Percentiles rank a stretch among this genome's conserved stretches.
Evolutionary conservation across 2,888 invertebrate species (phyloP).

Genomic region (Leucania comma): DNA sequence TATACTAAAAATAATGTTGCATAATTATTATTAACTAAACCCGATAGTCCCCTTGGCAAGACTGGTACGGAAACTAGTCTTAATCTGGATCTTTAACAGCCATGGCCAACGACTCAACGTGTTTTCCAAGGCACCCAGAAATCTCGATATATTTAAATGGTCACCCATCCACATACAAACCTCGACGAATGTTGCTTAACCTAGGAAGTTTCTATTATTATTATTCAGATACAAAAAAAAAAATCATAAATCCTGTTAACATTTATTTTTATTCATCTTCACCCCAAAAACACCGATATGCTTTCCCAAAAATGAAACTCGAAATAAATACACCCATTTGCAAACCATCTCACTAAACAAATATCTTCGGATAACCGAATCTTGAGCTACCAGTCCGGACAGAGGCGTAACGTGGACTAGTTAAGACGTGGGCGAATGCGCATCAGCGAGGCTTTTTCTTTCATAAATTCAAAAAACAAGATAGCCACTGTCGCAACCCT

Average conservation of each 20-base stretch:
- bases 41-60: no score
- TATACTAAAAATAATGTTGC: no score
- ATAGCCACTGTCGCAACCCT: no score
- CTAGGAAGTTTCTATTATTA: not conserved
- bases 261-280: constrained; percentile 1
- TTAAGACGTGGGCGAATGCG: no score
- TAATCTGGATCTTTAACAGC: no score
- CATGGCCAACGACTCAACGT: not conserved
- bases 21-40: no score
- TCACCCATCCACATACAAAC: not conserved
- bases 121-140: not conserved
- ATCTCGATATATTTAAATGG: not conserved
- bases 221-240: no score
- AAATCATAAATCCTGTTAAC: not conserved
- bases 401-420: no score
- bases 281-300: constrained; percentile 5
- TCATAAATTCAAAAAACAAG: no score
- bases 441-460: no score
- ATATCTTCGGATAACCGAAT: constrained; percentile 27
- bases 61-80: no score
- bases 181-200: not conserved
- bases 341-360: constrained; percentile 28
- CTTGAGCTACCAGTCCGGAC: constrained; percentile 28
- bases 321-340: constrained; percentile 36
- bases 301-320: constrained; percentile 23